Percentiles rank a stretch among this genome's conserved stretches.
These are phyloP conservation scores for Passer domesticus DNA, from an alignment of 2,113 vertebrate genomes.

Conservation along the genomic window DNA sequence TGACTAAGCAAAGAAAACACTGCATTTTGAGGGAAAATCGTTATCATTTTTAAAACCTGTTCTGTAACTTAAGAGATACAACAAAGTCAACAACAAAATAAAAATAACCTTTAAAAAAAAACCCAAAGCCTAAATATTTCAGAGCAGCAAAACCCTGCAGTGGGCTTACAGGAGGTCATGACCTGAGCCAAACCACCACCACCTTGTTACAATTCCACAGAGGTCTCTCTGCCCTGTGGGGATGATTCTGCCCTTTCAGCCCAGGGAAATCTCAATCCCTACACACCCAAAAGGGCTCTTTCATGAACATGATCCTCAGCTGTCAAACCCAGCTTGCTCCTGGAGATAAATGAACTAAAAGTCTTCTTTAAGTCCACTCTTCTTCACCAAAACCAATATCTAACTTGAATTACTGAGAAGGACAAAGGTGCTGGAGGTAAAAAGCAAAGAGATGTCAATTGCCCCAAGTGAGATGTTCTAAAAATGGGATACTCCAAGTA, in stretches of 20 bases:
- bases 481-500: not conserved
- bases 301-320: not conserved
- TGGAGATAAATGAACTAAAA: not conserved
- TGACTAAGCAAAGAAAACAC: not conserved
- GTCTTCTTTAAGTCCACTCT: not conserved
- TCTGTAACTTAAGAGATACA: not conserved
- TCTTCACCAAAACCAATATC: not conserved
- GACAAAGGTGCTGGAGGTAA: not conserved
- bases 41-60: not conserved
- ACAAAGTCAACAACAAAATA: not conserved
- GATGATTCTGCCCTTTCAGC: not conserved
- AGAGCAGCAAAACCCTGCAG: not conserved
- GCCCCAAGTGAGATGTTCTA: not conserved
- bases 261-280: not conserved
- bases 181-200: not conserved
- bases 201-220: not conserved
- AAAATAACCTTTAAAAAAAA: accelerated
- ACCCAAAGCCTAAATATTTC: not conserved
- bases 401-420: not conserved
- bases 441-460: not conserved
- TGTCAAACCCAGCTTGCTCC: not conserved
- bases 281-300: not conserved
- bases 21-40: not conserved
- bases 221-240: not conserved
- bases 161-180: not conserved